Evolutionary conservation across 2,888 invertebrate species (phyloP), one percentile per base, ranked within the genome.

Genomic region (Drosophila maculinotata): DNA sequence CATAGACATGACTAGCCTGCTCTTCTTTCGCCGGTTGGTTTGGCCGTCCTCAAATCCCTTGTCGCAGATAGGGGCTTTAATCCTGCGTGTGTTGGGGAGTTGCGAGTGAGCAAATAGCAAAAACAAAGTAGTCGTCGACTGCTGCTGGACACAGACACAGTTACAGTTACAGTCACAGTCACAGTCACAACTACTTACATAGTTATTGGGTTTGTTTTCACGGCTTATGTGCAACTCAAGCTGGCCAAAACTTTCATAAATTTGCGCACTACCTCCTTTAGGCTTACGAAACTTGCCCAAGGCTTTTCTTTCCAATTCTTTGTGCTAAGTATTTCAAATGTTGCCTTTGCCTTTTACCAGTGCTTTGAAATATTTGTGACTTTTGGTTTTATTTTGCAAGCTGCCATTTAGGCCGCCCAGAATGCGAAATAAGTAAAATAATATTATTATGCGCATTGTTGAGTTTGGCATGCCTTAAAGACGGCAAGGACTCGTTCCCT

Each of bases 181-280:
- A 36, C 30, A 7, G 15, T 33, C n/a, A 17, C 15, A 25, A 3
- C n/a, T n/a, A 36, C 30, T 23, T 51, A 33, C 25, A 15, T 44
- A 42, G 38, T 52, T 72, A 77, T 82, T 79, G 76, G 72, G 79
- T 70, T 82, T 70, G 70, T 67, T 86, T 87, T 74, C 68, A 74
- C 67, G 77, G 86, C 83, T 87, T 87, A 87, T 83, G 76, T 69
- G 68, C 74, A 75, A 76, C 79, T 66, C 62, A 84, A 69, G 63
- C 57, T 45, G n/a, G n/a, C 36, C 67, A 66, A 79, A 85, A 81
- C 60, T 87, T 85, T 72, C 68, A 67, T 74, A 69, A 62, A 62
- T 76, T 57, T 44, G 41, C 53, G 28, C 39, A 49, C 48, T 54
- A 42, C 33, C 60, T 56, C 20, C 54, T 47, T n/a, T 47, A 52